A percentile compares a stretch with the other conserved stretches of the same genome.
Conservation (phyloP, 2,888 invertebrate species). For the Galerucella pusilla region DNA sequence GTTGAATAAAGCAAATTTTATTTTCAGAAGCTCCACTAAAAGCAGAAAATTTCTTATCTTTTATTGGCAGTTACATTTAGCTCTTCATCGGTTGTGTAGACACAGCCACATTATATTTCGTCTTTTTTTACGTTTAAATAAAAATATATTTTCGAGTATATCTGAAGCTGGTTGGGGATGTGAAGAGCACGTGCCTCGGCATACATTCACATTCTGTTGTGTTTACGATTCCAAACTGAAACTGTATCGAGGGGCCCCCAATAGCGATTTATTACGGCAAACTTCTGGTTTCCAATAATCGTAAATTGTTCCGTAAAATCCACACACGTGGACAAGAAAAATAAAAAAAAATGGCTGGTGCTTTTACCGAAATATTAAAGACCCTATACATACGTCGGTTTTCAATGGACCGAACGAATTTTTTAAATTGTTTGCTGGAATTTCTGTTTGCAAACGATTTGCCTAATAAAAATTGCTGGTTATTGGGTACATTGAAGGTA, state of each 20-base stretch:
- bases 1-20: too few relatives aligned
- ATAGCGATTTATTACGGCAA: conserved; percentile 59
- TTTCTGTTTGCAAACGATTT: background rate
- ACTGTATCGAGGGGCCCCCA: conserved; percentile 55
- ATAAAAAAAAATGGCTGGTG: conserved; percentile 55
- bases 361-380: conserved; percentile 51
- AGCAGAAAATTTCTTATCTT: too few relatives aligned
- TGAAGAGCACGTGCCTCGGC: conserved; percentile 52
- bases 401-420: background rate
- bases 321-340: conserved; percentile 58
- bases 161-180: conserved; percentile 29
- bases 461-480: too few relatives aligned
- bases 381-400: background rate
- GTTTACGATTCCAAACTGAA: conserved; percentile 56
- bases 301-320: conserved; percentile 63
- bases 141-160: conserved; percentile 28
- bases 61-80: background rate
- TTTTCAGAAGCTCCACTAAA: too few relatives aligned
- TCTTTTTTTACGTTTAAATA: conserved; percentile 32
- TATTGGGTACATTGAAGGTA: too few relatives aligned
- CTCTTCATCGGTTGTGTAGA: background rate
- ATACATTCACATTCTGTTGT: conserved; percentile 51
- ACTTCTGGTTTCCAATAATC: conserved; percentile 62
- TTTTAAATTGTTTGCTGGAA: background rate
- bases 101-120: conserved; percentile 15